Conservation (phyloP, 2,113 vertebrate genomes). For the Pogona vitticeps region DNA sequence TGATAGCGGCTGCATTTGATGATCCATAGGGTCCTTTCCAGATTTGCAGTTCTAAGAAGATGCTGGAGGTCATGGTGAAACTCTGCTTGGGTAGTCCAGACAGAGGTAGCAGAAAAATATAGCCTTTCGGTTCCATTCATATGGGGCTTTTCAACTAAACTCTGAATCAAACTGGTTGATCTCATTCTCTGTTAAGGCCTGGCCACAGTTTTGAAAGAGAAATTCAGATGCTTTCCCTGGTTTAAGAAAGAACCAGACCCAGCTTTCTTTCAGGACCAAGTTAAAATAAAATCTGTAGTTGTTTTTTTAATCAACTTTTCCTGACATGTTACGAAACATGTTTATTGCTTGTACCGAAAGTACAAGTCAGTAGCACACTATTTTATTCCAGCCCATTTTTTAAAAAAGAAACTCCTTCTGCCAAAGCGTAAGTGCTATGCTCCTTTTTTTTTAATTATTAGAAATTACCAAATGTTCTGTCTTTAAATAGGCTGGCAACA, state of each 20-base stretch:
- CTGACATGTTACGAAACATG: slow-evolving; percentile 58
- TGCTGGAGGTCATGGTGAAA: no score
- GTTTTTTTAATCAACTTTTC: neutral
- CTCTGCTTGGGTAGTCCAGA: neutral
- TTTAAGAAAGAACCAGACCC: neutral
- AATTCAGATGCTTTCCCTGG: neutral
- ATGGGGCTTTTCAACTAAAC: neutral
- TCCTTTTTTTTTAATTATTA: slow-evolving; percentile 75
- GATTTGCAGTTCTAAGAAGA: no score
- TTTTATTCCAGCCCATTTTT: slow-evolving; percentile 61
- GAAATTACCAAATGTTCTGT: slow-evolving; percentile 84
- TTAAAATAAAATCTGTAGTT: neutral
- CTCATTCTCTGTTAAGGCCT: no score
- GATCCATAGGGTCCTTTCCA: no score
- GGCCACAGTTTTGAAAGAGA: neutral
- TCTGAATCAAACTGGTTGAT: neutral
- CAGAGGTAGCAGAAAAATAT: neutral
- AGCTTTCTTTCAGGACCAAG: neutral
- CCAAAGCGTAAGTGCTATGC: slow-evolving; percentile 81
- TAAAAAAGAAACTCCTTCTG: slow-evolving; percentile 71
- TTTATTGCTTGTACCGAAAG: slow-evolving; percentile 64
- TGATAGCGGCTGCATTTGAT: no score
- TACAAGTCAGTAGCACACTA: slow-evolving; percentile 56
- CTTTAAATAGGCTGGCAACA: slow-evolving; percentile 81
- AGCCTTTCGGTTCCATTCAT: neutral